Conservation (phyloP, 2,797 vertebrate genomes). For the Mallotus villosus region DNA sequence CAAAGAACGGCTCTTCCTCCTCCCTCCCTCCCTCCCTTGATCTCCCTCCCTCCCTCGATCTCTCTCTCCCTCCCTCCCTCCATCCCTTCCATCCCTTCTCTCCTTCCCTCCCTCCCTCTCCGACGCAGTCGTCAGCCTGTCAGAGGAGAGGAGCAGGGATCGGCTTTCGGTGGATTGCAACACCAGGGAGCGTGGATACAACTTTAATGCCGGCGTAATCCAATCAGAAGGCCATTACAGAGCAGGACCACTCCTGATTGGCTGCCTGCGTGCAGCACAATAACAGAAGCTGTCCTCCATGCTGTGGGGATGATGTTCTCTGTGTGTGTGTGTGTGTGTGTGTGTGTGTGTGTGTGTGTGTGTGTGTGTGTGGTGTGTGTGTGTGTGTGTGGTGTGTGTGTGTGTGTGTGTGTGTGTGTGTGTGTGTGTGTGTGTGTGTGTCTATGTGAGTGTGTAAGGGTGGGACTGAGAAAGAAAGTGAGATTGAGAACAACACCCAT, state of each 20-base stretch:
- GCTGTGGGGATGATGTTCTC: background rate
- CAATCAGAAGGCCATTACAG: conserved; percentile 34
- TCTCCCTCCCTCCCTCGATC: too few relatives aligned
- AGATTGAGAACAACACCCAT: too few relatives aligned
- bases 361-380: background rate
- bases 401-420: too few relatives aligned
- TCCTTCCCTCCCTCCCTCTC: background rate
- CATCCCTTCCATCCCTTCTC: too few relatives aligned
- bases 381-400: conserved; percentile 2
- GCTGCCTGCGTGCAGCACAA: background rate
- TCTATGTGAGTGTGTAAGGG: too few relatives aligned
- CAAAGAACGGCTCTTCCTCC: too few relatives aligned
- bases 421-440: too few relatives aligned
- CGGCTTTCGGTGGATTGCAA: conserved; percentile 42
- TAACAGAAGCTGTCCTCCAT: background rate
- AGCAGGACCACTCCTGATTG: background rate
- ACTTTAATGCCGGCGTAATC: conserved; percentile 57
- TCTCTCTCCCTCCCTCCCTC: too few relatives aligned
- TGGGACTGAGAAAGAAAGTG: too few relatives aligned
- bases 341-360: background rate
- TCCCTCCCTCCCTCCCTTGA: conserved; percentile 8
- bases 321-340: background rate
- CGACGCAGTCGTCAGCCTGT: background rate
- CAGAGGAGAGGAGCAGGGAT: conserved; percentile 28
- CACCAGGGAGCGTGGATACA: conserved; percentile 34